Conservation (phyloP, 2,888 invertebrate genomes). For the Gastrophysa polygoni region DNA sequence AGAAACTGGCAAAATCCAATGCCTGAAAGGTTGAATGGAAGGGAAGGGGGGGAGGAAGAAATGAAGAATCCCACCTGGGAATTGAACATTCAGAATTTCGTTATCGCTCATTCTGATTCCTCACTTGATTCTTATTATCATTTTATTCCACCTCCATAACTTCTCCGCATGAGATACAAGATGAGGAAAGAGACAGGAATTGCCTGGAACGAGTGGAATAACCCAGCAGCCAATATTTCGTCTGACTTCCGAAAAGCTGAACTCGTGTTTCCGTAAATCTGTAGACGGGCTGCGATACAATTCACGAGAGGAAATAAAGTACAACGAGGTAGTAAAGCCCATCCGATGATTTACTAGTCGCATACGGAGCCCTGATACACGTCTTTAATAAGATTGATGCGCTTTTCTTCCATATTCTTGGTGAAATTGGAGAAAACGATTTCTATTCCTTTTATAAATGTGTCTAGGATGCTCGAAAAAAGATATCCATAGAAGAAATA, state of each 20-base stretch:
- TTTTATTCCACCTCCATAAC: too few relatives aligned
- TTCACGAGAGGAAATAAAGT: constrained; percentile 43
- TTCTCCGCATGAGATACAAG: too few relatives aligned
- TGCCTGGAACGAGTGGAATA: background rate
- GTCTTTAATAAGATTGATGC: constrained; percentile 43
- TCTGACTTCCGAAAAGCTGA: constrained; percentile 26
- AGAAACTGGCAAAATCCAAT: too few relatives aligned
- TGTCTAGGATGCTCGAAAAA: background rate
- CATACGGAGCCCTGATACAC: constrained; percentile 36
- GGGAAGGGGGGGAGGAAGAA: too few relatives aligned
- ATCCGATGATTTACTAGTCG: constrained; percentile 32
- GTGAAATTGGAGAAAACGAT: background rate
- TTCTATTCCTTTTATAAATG: background rate
- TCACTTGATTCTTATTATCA: too few relatives aligned
- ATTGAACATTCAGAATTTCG: too few relatives aligned
- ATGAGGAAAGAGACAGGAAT: background rate
- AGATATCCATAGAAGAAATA: background rate
- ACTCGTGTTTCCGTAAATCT: constrained; percentile 30
- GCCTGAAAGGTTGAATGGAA: too few relatives aligned
- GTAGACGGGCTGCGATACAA: constrained; percentile 33
- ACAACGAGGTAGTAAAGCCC: constrained; percentile 49
- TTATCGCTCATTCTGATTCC: too few relatives aligned
- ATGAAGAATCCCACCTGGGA: too few relatives aligned
- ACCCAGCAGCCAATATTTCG: constrained; percentile 21
- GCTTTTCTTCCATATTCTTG: constrained; percentile 31